These are phyloP conservation scores for Pangasius larnaudii DNA, from an alignment of 2,797 vertebrate species.

Conservation along the genomic window DNA sequence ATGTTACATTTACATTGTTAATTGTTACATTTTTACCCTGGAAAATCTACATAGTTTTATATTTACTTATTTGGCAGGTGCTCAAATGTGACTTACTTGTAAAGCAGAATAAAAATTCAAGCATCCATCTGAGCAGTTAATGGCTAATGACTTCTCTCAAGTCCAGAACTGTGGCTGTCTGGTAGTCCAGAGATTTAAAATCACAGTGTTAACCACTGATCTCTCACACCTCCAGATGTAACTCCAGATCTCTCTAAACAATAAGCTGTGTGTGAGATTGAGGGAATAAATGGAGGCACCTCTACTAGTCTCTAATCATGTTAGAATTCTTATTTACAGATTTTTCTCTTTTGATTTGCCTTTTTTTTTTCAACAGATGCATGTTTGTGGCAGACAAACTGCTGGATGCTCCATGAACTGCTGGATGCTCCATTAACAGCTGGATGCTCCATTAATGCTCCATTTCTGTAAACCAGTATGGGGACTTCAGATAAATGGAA, in stretches of 20 bases:
- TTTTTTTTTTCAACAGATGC: not conserved
- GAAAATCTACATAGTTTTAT: not conserved
- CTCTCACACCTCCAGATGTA: not conserved
- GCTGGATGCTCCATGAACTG: no score
- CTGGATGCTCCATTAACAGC: not conserved
- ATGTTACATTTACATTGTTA: not conserved
- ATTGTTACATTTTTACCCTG: not conserved
- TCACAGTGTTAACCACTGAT: not conserved
- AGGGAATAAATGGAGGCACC: not conserved
- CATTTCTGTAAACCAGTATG: not conserved
- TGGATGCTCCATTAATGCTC: not conserved
- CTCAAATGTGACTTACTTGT: not conserved
- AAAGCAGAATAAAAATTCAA: not conserved
- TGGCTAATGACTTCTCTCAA: not conserved
- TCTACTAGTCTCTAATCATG: not conserved
- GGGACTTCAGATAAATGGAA: not conserved
- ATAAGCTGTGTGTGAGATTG: not conserved
- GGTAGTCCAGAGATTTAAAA: not conserved
- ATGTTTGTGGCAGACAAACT: not conserved
- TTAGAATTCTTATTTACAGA: constrained; percentile 6
- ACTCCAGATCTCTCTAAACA: not conserved
- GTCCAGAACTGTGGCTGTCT: not conserved
- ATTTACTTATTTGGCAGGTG: not conserved
- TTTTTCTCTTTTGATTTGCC: not conserved
- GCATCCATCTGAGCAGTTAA: constrained; percentile 1